A percentile compares a stretch with the other conserved stretches of the same genome.
Evolutionary conservation across 2,888 invertebrate species (phyloP).

Genomic region (Fragum sueziense): DNA sequence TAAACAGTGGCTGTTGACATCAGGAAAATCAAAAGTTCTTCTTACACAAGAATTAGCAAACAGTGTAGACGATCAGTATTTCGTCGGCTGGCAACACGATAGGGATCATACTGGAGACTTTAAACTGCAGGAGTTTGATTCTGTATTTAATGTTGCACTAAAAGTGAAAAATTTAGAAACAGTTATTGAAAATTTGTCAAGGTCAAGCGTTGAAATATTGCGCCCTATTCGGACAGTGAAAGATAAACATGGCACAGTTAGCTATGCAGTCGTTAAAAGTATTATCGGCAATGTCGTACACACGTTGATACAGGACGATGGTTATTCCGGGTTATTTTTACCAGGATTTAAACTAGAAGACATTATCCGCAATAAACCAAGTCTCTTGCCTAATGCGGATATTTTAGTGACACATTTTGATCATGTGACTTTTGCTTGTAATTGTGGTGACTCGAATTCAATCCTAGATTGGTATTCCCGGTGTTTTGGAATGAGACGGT

Average conservation of each 20-base stretch:
- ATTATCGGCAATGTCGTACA: slow-evolving; percentile 83
- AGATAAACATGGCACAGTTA: slow-evolving; percentile 78
- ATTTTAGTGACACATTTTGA: slow-evolving; percentile 80
- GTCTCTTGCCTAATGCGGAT: background rate
- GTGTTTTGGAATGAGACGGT: slow-evolving; percentile 82
- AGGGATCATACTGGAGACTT: background rate
- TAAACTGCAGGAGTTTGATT: slow-evolving; percentile 66
- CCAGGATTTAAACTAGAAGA: slow-evolving; percentile 78
- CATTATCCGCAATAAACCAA: background rate
- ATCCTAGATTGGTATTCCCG: slow-evolving; percentile 82
- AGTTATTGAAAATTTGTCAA: slow-evolving; percentile 65
- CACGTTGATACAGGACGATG: slow-evolving; percentile 81
- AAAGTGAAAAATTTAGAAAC: slow-evolving; percentile 78
- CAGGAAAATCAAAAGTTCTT: slow-evolving; percentile 74
- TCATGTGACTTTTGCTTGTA: slow-evolving; percentile 82
- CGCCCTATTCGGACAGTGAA: slow-evolving; percentile 68
- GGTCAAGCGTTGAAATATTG: slow-evolving; percentile 74
- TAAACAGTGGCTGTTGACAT: slow-evolving; percentile 75
- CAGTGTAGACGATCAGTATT: slow-evolving; percentile 45
- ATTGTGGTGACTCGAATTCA: slow-evolving; percentile 75
- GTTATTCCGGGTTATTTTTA: slow-evolving; percentile 81
- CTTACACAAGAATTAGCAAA: slow-evolving; percentile 69
- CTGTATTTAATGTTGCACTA: slow-evolving; percentile 83
- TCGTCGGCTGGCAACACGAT: slow-evolving; percentile 28
- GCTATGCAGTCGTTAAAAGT: slow-evolving; percentile 81